Conservation (phyloP, 2,113 vertebrate species). For the Falcunculus frontatus region DNA sequence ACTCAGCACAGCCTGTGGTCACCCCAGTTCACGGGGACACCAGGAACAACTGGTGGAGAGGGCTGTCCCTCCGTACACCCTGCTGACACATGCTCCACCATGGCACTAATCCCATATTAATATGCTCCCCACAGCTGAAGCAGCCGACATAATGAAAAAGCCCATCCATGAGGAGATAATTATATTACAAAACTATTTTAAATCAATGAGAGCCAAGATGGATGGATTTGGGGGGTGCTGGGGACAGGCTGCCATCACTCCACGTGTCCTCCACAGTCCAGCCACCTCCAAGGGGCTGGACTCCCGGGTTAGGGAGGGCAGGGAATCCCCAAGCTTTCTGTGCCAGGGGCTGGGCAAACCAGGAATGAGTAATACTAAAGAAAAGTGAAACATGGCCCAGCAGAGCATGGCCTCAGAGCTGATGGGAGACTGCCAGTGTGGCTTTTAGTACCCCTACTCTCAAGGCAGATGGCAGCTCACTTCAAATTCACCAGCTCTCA, state of each 20-base stretch:
- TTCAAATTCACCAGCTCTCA: not conserved
- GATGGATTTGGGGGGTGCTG: not conserved
- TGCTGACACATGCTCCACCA: rapidly evolving
- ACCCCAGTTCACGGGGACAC: rapidly evolving
- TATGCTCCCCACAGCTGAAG: not conserved
- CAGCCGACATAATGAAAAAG: not conserved
- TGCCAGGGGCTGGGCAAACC: not conserved
- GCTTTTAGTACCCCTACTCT: not conserved
- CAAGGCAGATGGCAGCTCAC: not conserved
- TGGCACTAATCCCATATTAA: not conserved
- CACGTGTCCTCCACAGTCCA: rapidly evolving
- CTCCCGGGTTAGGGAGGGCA: not conserved
- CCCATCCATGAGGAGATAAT: not conserved
- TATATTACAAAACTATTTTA: constrained; percentile 35
- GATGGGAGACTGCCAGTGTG: rapidly evolving
- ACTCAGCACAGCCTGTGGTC: not conserved
- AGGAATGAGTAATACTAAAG: not conserved
- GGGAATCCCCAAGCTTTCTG: not conserved
- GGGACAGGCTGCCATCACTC: not conserved
- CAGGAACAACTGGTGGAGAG: not conserved
- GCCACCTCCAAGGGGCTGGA: not conserved
- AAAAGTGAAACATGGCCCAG: not conserved
- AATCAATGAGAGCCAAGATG: not conserved
- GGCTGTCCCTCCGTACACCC: not conserved
- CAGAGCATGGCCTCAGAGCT: not conserved